Conservation (phyloP, 2,888 invertebrate genomes). For the Barypeithes pellucidus region DNA sequence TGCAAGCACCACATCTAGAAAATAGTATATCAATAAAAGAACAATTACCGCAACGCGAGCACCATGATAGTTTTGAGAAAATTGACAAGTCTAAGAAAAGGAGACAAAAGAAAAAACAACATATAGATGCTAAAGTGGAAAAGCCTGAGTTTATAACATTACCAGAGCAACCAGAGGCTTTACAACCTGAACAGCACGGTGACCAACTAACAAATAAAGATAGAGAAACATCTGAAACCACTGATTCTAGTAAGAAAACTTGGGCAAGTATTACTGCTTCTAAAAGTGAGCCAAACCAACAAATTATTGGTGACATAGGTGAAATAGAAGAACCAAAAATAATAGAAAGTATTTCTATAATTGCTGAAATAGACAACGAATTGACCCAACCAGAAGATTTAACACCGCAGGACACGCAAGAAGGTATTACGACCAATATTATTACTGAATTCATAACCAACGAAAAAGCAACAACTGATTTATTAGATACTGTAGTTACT, state of each 20-base stretch:
- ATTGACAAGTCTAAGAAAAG: constrained; percentile 6
- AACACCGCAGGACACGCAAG: not conserved
- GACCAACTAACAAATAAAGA: not conserved
- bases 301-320: not conserved
- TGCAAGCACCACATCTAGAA: not conserved
- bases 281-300: not conserved
- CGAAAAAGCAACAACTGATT: constrained; percentile 5
- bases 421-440: not conserved
- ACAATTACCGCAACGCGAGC: not conserved
- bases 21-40: not conserved
- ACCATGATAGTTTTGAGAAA: not conserved
- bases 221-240: not conserved
- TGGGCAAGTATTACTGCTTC: constrained; percentile 26
- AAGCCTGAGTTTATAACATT: not conserved
- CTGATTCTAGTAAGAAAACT: constrained; percentile 13
- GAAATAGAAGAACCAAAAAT: not conserved
- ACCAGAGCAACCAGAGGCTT: not conserved
- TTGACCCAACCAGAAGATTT: not conserved
- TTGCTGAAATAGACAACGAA: not conserved
- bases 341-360: not conserved
- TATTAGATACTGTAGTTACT: not conserved
- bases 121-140: not conserved
- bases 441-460: constrained; percentile 14
- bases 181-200: not conserved
- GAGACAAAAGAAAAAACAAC: constrained; percentile 9